These are phyloP conservation scores for Apistogramma diplotaenia DNA, from an alignment of 2,113 vertebrate genomes.

Conservation along the genomic window DNA sequence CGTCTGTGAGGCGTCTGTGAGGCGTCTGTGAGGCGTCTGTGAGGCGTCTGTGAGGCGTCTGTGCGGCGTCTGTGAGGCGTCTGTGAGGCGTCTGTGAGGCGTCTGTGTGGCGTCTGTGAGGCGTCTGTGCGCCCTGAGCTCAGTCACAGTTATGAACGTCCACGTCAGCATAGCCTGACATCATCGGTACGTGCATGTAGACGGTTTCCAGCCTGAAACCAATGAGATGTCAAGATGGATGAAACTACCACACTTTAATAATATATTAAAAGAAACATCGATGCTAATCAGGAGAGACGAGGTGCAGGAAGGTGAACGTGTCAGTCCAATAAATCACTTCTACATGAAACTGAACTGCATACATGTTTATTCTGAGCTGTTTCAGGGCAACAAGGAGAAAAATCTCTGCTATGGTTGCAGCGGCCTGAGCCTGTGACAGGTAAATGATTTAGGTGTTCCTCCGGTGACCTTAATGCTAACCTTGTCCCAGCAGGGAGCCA, in stretches of 20 bases:
- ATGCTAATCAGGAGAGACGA: neutral
- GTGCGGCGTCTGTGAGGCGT: too few relatives aligned
- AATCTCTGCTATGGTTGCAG: neutral
- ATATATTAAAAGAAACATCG: neutral
- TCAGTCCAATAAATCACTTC: neutral
- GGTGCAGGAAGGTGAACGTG: neutral
- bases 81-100: too few relatives aligned
- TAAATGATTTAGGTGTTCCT: neutral
- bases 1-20: too few relatives aligned
- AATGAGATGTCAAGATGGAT: neutral
- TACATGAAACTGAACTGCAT: neutral
- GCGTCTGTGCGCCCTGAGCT: too few relatives aligned
- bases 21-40: too few relatives aligned
- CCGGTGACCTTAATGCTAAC: slow-evolving; percentile 12
- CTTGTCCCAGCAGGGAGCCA: neutral
- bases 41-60: too few relatives aligned
- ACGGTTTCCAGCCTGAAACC: neutral
- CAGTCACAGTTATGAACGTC: neutral
- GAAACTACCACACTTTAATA: neutral
- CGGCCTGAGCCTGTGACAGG: neutral
- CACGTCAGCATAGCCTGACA: neutral
- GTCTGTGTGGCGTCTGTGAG: too few relatives aligned
- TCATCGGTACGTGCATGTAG: neutral
- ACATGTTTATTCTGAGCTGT: neutral
- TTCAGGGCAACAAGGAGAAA: neutral